Evolutionary conservation across 2,797 vertebrate genomes (phyloP).

Genomic region (Sebastes diaconus): DNA sequence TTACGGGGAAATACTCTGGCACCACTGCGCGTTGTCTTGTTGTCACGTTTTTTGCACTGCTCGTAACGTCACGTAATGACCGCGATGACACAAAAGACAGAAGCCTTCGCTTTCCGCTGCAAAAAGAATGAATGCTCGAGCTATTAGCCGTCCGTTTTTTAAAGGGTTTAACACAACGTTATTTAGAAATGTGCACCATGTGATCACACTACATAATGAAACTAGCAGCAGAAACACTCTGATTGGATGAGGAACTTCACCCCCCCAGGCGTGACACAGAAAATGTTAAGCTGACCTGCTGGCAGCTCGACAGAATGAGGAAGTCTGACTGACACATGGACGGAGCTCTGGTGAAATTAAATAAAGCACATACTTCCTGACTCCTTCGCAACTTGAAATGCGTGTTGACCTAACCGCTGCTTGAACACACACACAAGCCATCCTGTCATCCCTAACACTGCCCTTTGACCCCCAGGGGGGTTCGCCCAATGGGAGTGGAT

Average conservation of each 20-base stretch:
- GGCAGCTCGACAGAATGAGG: neutral
- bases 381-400: slow-evolving; percentile 12
- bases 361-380: slow-evolving; percentile 44
- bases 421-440: slow-evolving; percentile 26
- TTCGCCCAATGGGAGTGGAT: slow-evolving; percentile 60
- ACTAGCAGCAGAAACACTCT: neutral
- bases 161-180: too few species aligned
- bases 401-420: slow-evolving; percentile 15
- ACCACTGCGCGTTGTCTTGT: too few species aligned
- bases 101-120: too few species aligned
- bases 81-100: too few species aligned
- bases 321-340: slow-evolving; percentile 8
- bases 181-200: too few species aligned
- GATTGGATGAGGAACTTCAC: neutral
- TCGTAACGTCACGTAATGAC: too few species aligned
- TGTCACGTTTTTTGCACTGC: too few species aligned
- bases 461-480: slow-evolving; percentile 52
- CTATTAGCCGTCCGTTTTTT: too few species aligned
- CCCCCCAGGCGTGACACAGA: too few species aligned
- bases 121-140: too few species aligned
- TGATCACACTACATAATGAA: too few species aligned
- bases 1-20: too few species aligned
- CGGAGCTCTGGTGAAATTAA: slow-evolving; percentile 17
- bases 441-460: slow-evolving; percentile 42
- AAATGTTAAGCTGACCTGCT: neutral